phyloP scores from a whole-genome alignment of 2,888 invertebrate species.

The Amiota communis region DNA sequence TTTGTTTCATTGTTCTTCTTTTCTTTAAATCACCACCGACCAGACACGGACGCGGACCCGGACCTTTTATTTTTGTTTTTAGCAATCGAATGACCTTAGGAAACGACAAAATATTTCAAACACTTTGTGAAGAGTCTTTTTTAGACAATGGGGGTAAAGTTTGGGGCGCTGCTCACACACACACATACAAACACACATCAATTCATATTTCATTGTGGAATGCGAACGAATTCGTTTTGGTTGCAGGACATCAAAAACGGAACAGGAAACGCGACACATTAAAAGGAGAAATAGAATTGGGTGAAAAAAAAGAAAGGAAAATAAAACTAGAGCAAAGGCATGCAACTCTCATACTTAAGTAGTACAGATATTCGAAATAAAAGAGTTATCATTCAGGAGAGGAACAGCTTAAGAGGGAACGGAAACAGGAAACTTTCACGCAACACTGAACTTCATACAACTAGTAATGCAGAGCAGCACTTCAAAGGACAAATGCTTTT shows the following conservation, averaged over 20 bases:
- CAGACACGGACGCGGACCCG: too few species aligned
- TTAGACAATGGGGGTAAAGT: not conserved
- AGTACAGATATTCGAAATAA: not conserved
- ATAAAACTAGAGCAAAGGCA: conserved; percentile 1
- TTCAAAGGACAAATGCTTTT: not conserved
- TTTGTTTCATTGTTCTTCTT: too few species aligned
- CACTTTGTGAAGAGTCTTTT: not conserved
- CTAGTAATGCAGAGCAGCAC: conserved; percentile 5
- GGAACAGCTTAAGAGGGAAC: not conserved
- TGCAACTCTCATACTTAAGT: not conserved
- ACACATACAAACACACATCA: too few species aligned
- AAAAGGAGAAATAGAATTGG: not conserved
- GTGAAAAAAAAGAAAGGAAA: not conserved
- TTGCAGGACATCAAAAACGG: not conserved
- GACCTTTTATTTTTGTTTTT: conserved; percentile 15
- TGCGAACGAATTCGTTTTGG: not conserved
- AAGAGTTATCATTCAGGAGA: not conserved
- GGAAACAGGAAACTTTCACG: conserved; percentile 16
- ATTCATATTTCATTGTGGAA: conserved; percentile 58
- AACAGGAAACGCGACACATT: conserved; percentile 16
- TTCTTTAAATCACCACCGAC: too few species aligned
- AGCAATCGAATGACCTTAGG: conserved; percentile 57
- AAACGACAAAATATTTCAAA: conserved; percentile 43
- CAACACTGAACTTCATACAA: conserved; percentile 28
- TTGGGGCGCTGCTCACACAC: conserved; percentile 43